A percentile compares a stretch with the other conserved stretches of the same genome.
Conservation (phyloP, 1,140 invertebrate genomes). For the Ceratoteleas bidentatus region DNA sequence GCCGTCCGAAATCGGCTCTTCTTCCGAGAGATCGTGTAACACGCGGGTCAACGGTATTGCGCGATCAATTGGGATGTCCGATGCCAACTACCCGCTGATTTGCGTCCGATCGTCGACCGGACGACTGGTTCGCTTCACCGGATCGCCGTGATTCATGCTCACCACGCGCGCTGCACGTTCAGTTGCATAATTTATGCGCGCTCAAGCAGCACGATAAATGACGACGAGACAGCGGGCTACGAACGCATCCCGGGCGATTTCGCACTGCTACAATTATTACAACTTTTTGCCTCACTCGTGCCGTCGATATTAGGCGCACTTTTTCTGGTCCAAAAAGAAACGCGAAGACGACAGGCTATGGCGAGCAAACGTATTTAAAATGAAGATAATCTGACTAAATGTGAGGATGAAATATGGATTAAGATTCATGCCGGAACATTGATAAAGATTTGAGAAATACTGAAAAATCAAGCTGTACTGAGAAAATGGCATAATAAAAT, state of each 20-base stretch:
- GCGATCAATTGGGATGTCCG: slow-evolving; percentile 31
- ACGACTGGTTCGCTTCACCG: slow-evolving; percentile 35
- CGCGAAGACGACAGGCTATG: too few relatives aligned
- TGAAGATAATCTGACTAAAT: too few relatives aligned
- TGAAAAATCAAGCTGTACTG: too few relatives aligned
- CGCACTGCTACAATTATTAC: slow-evolving; percentile 20
- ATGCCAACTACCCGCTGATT: slow-evolving; percentile 49
- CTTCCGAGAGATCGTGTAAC: background rate
- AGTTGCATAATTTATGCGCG: slow-evolving; percentile 61
- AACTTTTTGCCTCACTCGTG: slow-evolving; percentile 13
- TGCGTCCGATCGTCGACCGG: slow-evolving; percentile 48
- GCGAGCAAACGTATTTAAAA: too few relatives aligned
- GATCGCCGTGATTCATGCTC: slow-evolving; percentile 61
- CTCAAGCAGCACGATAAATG: slow-evolving; percentile 53
- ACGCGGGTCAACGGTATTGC: slow-evolving; percentile 19
- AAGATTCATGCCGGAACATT: too few relatives aligned
- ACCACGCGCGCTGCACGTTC: slow-evolving; percentile 54
- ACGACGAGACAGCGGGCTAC: slow-evolving; percentile 34
- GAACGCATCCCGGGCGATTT: slow-evolving; percentile 17
- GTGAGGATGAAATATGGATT: too few relatives aligned
- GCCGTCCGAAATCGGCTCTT: background rate
- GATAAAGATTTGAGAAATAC: too few relatives aligned
- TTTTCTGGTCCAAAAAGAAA: background rate
- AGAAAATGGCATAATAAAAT: too few relatives aligned
- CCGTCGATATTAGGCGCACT: slow-evolving; percentile 2